A percentile compares a stretch with the other conserved stretches of the same genome.
These are phyloP conservation scores for Hoplodrina blanda DNA, from an alignment of 2,888 invertebrate genomes.

Conservation along the genomic window DNA sequence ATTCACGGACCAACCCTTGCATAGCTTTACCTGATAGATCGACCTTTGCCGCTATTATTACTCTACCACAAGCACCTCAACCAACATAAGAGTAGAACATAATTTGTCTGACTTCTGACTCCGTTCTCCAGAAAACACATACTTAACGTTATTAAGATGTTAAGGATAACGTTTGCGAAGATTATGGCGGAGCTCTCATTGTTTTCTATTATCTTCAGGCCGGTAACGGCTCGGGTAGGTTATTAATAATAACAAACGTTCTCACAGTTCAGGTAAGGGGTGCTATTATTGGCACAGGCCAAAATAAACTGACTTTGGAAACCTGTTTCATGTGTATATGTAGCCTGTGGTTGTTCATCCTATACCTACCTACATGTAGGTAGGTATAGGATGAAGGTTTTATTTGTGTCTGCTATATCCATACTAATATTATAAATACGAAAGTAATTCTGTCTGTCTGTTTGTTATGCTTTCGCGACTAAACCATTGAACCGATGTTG, in stretches of 20 bases:
- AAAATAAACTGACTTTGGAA: constrained; percentile 26
- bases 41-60: too few species aligned
- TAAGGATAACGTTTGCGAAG: constrained; percentile 6
- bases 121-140: neutral
- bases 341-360: neutral
- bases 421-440: too few species aligned
- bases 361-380: too few species aligned
- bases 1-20: too few species aligned
- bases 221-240: constrained; percentile 12
- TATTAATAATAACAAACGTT: constrained; percentile 47
- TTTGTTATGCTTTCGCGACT: too few species aligned
- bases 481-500: too few species aligned
- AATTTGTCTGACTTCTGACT: constrained; percentile 12
- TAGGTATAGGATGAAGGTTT: neutral
- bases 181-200: constrained; percentile 25
- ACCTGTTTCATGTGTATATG: neutral
- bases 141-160: constrained; percentile 27
- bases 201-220: constrained; percentile 38
- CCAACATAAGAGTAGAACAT: neutral
- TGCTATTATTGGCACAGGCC: constrained; percentile 30
- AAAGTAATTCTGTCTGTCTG: too few species aligned
- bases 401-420: too few species aligned
- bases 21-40: too few species aligned
- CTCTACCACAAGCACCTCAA: too few species aligned
- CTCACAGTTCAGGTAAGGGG: constrained; percentile 18